phyloP scores from a whole-genome alignment of 2,888 invertebrate genomes.

The Sepiola atlantica region DNA sequence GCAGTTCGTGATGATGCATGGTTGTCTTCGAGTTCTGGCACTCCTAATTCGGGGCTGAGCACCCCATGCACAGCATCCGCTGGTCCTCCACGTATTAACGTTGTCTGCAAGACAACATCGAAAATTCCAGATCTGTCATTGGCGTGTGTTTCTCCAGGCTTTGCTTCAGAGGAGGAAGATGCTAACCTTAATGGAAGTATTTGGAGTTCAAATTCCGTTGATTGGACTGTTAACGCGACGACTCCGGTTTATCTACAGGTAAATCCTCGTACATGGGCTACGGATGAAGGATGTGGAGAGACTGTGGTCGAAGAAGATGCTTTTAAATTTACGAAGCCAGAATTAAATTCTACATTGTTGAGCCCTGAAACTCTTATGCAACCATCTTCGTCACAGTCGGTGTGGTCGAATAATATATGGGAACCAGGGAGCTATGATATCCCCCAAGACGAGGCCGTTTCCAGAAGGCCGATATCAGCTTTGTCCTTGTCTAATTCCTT shows the following conservation, averaged over 20 bases:
- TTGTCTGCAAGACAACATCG: neutral
- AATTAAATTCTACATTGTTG: neutral
- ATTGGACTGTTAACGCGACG: neutral
- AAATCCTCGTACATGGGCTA: neutral
- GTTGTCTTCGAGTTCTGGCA: neutral
- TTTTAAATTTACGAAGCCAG: neutral
- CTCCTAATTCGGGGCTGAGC: neutral
- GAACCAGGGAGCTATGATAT: neutral
- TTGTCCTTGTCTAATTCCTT: neutral
- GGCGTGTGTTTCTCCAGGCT: neutral
- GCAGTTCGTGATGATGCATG: neutral
- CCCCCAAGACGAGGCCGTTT: neutral
- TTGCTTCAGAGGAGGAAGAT: neutral
- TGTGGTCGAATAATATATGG: neutral
- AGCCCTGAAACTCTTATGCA: neutral
- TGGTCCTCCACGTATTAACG: neutral
- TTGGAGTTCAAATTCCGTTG: neutral
- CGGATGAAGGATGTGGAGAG: neutral
- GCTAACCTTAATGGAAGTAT: neutral
- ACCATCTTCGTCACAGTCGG: neutral
- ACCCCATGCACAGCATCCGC: neutral
- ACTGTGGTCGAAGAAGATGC: neutral
- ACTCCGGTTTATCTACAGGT: neutral
- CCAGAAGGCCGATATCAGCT: neutral
- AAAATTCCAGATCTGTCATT: neutral